Evolutionary conservation across 2,797 vertebrate species (phyloP), one percentile per base, ranked within the genome.

Genomic region (Semaprochilodus insignis): DNA sequence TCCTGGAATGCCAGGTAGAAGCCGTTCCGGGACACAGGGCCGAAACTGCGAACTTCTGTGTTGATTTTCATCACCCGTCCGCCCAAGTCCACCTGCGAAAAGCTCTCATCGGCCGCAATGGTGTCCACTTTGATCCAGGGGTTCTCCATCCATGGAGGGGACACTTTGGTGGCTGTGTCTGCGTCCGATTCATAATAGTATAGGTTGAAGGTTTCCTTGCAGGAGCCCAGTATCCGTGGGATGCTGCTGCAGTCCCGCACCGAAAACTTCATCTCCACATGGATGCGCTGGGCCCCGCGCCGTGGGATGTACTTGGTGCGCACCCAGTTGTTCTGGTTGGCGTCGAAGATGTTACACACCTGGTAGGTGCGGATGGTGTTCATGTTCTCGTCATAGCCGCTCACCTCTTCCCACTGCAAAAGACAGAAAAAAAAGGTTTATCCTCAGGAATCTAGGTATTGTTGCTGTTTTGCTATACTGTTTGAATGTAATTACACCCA

Each of bases 351-450:
- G 8, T 99, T 99, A 94, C 98, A 99, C 51, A 99, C 98, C 91
- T 99, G 98, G 92, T 99, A 99, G 2, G 98, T 99, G 88, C 98
- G 95, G 86, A 99, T 99, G 0, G 98, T 99, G 94, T 99, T 99
- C 98, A 99, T 99, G 95, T 98, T 97, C 92, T 99, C 98, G 0
- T 99, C 97, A 1, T 99, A 99, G 21, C 98, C 98, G 0, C 98
- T 99, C 92, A 99, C 98, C 91, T 99, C 98, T 93, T 99, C 98
- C 98, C 98, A 99, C 98, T 99, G 96, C 0, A 25, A 87, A 82
- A 71, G 19, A 77, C 59, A 60, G 48, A 2, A n/a, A 52, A 72
- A 48, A 3, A 1, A 48, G 44, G 44, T 48, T 10, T 48, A 48
- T 1, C 8, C 44, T 48, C 8, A 6, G 5, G 8, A 40, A 40